phyloP scores from a whole-genome alignment of 2,888 invertebrate genomes.

The Trachelus stipa region DNA sequence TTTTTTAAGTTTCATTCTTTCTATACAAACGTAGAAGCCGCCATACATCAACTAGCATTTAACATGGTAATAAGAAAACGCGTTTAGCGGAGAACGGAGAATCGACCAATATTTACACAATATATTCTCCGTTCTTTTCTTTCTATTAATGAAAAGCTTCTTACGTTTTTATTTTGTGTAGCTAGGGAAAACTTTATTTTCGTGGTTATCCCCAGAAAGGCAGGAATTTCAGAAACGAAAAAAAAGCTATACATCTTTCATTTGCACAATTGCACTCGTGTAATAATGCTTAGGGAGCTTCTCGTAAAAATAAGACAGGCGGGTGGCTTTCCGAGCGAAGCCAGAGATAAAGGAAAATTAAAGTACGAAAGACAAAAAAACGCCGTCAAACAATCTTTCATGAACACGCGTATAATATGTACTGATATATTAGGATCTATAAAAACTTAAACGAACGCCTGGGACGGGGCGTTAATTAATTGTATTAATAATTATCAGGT shows the following conservation, averaged over 20 bases:
- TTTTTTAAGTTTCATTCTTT: slow-evolving; percentile 12
- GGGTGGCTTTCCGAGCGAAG: background rate
- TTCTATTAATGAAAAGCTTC: background rate
- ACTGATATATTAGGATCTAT: background rate
- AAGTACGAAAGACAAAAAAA: background rate
- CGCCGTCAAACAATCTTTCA: background rate
- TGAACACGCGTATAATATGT: background rate
- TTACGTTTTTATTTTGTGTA: background rate
- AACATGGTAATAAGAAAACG: slow-evolving; percentile 15
- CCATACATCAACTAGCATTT: slow-evolving; percentile 25
- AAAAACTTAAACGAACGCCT: background rate
- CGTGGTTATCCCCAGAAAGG: background rate
- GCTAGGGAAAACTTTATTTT: background rate
- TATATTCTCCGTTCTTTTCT: slow-evolving; percentile 38
- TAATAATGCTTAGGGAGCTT: background rate
- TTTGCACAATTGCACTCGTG: background rate
- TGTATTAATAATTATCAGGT: background rate
- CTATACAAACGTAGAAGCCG: slow-evolving; percentile 12
- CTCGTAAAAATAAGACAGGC: background rate
- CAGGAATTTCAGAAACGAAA: background rate
- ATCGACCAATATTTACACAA: slow-evolving; percentile 56
- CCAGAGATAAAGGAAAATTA: background rate
- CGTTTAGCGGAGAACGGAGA: slow-evolving; percentile 39
- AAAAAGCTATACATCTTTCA: background rate
- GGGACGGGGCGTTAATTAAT: background rate